Evolutionary conservation across 1,140 invertebrate species (phyloP).

Genomic region (Lasioglossum baleicum): DNA sequence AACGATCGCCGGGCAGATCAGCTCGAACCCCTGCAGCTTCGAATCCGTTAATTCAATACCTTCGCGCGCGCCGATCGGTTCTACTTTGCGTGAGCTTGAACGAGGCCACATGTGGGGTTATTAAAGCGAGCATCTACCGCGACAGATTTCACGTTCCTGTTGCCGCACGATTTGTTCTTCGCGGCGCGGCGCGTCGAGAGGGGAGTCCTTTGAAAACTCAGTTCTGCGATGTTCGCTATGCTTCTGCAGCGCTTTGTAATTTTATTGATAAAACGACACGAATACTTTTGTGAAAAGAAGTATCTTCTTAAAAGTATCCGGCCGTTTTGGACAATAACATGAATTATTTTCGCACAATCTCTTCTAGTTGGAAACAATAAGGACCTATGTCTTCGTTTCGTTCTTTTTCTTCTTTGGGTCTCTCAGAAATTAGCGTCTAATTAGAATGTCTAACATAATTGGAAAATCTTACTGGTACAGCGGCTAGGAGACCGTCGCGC

Average conservation of each 20-base stretch:
- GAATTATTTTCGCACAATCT: no score
- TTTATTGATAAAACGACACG: background rate
- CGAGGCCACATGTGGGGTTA: conserved; percentile 3
- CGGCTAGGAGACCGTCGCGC: no score
- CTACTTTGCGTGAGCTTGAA: background rate
- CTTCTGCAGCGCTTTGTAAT: background rate
- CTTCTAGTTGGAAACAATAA: no score
- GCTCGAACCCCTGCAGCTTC: conserved; percentile 16
- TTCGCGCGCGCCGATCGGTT: conserved; percentile 3
- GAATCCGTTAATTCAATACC: conserved; percentile 24
- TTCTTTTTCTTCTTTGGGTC: no score
- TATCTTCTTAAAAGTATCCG: no score
- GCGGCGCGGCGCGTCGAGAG: no score
- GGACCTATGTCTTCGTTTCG: no score
- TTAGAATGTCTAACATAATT: no score
- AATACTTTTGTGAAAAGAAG: no score
- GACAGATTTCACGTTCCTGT: conserved; percentile 28
- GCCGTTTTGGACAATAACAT: no score
- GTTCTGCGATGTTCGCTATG: background rate
- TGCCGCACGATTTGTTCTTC: background rate
- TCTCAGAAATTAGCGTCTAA: no score
- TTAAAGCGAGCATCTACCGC: conserved; percentile 33
- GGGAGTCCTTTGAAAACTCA: background rate
- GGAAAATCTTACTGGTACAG: no score
- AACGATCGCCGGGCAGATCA: conserved; percentile 9